These are phyloP conservation scores for Porites lobata DNA, from an alignment of 92 coral and sea anemone genomes.

Conservation along the genomic window DNA sequence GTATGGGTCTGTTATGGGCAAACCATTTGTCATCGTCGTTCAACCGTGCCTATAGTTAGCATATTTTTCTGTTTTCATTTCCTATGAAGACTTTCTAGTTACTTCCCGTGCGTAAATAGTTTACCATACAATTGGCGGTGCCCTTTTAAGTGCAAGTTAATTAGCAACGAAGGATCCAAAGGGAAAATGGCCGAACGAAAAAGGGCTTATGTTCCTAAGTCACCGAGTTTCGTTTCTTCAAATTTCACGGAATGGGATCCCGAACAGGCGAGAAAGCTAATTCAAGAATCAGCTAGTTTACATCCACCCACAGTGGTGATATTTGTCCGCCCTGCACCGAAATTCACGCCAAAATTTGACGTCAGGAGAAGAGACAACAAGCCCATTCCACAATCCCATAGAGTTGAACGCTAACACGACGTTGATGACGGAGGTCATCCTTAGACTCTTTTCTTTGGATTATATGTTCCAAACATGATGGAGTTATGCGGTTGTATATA, in stretches of 20 bases:
- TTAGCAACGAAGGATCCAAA: neutral
- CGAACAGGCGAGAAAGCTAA: neutral
- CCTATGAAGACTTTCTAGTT: neutral
- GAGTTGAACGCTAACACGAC: no score
- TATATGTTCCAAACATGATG: no score
- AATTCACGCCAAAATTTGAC: neutral
- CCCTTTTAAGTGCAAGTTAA: neutral
- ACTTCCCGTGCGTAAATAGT: neutral
- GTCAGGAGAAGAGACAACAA: neutral
- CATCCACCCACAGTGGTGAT: neutral
- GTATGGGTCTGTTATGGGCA: no score
- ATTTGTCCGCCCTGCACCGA: slow-evolving; percentile 7
- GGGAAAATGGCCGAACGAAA: neutral
- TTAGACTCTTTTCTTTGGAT: no score
- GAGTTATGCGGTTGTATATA: no score
- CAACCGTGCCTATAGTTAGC: neutral
- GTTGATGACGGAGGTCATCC: no score
- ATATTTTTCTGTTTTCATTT: neutral
- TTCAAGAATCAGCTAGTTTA: neutral
- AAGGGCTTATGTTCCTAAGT: neutral
- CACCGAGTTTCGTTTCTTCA: neutral
- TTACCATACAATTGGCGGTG: neutral
- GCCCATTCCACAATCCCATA: no score
- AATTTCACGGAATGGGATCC: neutral
- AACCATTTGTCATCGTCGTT: neutral